These are phyloP conservation scores for Mactra quadrangularis DNA, from an alignment of 1,140 invertebrate species.

Conservation along the genomic window DNA sequence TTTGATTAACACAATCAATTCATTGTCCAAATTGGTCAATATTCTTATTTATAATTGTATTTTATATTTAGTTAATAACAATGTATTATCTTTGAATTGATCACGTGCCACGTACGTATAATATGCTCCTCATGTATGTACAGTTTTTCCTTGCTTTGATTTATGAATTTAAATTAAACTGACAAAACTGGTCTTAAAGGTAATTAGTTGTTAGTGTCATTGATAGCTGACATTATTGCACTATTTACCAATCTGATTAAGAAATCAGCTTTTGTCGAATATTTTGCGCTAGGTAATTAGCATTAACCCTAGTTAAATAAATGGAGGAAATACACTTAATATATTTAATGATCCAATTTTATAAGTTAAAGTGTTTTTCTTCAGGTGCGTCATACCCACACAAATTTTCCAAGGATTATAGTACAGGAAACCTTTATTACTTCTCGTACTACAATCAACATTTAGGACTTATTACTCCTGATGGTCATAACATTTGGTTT, in stretches of 20 bases:
- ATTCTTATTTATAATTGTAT: too few species aligned
- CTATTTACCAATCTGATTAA: background rate
- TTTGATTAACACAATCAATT: too few species aligned
- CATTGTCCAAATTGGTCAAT: too few species aligned
- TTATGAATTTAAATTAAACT: background rate
- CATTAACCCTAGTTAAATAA: background rate
- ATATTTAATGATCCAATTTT: background rate
- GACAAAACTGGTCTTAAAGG: background rate
- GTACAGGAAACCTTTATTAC: slow-evolving; percentile 10
- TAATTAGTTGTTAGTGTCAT: background rate
- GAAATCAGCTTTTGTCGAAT: background rate
- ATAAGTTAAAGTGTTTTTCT: background rate
- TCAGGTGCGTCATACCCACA: background rate
- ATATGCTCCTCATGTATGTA: too few species aligned
- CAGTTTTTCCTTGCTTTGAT: too few species aligned
- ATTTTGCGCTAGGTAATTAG: background rate
- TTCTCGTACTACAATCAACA: background rate
- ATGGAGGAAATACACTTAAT: background rate
- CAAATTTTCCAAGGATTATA: background rate
- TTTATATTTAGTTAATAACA: too few species aligned
- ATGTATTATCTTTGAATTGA: too few species aligned
- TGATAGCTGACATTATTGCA: background rate
- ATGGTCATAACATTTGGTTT: background rate
- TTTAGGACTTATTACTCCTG: slow-evolving; percentile 1
- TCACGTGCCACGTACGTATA: too few species aligned